Conservation (phyloP, 2,888 invertebrate species). For the Zootermopsis nevadensis region DNA sequence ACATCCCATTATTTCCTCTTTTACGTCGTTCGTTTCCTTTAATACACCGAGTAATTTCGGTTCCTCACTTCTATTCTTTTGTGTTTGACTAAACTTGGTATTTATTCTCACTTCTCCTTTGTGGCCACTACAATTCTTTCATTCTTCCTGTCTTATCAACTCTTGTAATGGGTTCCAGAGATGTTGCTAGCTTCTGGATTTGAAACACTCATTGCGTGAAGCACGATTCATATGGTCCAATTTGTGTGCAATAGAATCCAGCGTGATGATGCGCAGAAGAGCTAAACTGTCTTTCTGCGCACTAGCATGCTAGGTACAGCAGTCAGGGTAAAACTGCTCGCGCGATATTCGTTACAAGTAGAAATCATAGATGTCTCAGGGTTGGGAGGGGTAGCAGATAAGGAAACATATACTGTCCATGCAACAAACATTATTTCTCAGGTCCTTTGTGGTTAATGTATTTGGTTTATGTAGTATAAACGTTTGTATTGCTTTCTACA, state of each 20-base stretch:
- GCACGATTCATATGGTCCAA: conserved; percentile 17
- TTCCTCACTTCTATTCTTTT: conserved; percentile 36
- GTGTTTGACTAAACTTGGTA: conserved; percentile 22
- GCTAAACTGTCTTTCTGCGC: too few species aligned
- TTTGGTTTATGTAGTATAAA: too few species aligned
- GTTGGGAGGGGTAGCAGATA: too few species aligned
- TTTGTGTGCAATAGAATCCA: background rate
- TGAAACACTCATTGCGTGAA: conserved; percentile 15
- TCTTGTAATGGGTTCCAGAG: background rate
- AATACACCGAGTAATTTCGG: conserved; percentile 22
- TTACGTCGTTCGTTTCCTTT: background rate
- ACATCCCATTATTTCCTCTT: background rate
- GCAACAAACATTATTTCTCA: too few species aligned
- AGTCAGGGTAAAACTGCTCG: too few species aligned
- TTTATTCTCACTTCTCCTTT: background rate
- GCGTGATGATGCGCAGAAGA: too few species aligned
- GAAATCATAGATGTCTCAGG: too few species aligned
- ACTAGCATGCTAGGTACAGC: too few species aligned
- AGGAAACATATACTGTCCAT: too few species aligned
- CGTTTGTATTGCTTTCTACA: too few species aligned
- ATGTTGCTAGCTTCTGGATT: background rate
- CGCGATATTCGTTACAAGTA: too few species aligned
- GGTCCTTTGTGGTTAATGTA: too few species aligned
- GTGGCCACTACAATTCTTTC: background rate
- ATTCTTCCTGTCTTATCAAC: background rate